These are phyloP conservation scores for Melanotaenia parkinsoni DNA, from an alignment of 2,797 vertebrate species.

Conservation along the genomic window DNA sequence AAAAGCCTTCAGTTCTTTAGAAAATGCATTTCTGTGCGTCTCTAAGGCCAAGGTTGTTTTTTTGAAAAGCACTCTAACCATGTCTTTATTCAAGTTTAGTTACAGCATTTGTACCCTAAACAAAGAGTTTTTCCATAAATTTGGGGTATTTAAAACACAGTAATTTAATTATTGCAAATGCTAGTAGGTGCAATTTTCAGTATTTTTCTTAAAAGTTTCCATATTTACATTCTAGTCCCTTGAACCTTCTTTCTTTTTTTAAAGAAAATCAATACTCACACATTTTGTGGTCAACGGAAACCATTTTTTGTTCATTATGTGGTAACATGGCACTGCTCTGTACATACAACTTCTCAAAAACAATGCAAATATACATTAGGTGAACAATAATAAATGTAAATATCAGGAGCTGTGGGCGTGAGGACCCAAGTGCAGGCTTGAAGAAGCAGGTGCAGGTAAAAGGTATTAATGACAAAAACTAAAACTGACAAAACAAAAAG, in stretches of 20 bases:
- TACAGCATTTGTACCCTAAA: not conserved
- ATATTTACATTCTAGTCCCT: no score
- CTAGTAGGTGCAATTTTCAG: not conserved
- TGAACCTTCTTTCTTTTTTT: not conserved
- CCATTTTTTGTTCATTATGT: not conserved
- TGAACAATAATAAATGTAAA: not conserved
- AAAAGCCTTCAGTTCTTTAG: conserved; percentile 8
- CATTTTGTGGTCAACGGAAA: not conserved
- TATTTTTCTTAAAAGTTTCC: not conserved
- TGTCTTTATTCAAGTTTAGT: not conserved
- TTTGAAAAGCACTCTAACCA: not conserved
- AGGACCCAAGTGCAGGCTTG: no score
- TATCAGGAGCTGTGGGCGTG: no score
- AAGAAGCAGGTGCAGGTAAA: no score
- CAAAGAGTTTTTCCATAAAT: not conserved
- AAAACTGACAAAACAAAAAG: no score
- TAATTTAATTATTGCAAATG: not conserved
- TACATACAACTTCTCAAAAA: not conserved
- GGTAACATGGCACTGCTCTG: not conserved
- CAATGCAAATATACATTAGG: not conserved
- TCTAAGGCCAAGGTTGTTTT: conserved; percentile 5
- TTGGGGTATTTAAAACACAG: not conserved
- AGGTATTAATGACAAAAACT: no score
- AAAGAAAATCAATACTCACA: no score
- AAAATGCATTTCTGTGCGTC: not conserved